Conservation (phyloP, 2,888 invertebrate genomes). For the Chrysina gloriosa region DNA sequence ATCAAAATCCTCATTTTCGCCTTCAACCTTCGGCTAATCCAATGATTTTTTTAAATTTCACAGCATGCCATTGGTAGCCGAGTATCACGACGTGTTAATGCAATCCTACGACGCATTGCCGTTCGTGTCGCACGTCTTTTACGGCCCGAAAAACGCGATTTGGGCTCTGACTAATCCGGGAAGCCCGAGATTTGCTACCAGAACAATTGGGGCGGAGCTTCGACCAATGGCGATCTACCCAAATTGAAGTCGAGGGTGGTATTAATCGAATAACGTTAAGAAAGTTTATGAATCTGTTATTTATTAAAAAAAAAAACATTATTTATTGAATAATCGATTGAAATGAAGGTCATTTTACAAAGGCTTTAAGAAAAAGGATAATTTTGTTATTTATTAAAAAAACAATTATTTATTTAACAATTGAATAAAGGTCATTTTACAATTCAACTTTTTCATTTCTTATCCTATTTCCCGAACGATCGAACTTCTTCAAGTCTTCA, state of each 20-base stretch:
- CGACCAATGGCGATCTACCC: constrained; percentile 31
- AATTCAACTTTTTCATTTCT: background rate
- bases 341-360: no score
- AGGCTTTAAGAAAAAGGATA: background rate
- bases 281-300: background rate
- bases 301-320: background rate
- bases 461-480: background rate
- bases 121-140: constrained; percentile 58
- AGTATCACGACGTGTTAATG: constrained; percentile 58
- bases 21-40: background rate
- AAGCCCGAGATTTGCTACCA: constrained; percentile 50
- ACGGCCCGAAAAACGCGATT: constrained; percentile 56
- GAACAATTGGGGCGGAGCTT: constrained; percentile 1
- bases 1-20: no score
- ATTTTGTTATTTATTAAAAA: background rate
- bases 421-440: background rate
- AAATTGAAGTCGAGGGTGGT: constrained; percentile 45
- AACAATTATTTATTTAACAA: background rate
- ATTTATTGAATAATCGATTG: background rate
- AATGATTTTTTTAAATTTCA: constrained; percentile 31
- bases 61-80: constrained; percentile 58
- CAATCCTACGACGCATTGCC: constrained; percentile 59
- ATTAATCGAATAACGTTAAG: constrained; percentile 30
- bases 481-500: constrained; percentile 1
- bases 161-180: constrained; percentile 59